These are phyloP conservation scores for Zoanthus gigantus DNA, from an alignment of 92 coral and sea anemone species.

Conservation along the genomic window DNA sequence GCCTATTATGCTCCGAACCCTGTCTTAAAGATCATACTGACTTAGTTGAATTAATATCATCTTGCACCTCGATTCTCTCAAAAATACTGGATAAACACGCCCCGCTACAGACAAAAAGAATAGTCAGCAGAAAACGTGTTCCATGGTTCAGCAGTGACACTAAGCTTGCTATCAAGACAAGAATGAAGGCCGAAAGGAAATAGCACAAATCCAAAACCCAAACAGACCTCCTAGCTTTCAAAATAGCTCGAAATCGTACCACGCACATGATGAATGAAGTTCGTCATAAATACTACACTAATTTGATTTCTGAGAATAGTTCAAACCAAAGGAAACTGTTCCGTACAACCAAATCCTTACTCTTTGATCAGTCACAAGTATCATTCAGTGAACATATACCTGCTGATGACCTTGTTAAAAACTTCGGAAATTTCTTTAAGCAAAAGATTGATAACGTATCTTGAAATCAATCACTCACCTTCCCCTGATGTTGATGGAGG, in stretches of 20 bases:
- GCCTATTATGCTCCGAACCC: not conserved
- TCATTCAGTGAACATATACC: not conserved
- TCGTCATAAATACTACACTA: not conserved
- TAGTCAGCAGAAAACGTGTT: not conserved
- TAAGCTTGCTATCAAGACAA: not conserved
- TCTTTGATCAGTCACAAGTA: not conserved
- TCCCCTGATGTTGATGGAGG: not conserved
- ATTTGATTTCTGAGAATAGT: not conserved
- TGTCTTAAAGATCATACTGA: not conserved
- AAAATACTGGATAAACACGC: not conserved
- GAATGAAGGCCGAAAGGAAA: not conserved
- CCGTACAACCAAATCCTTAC: not conserved
- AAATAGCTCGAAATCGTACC: not conserved
- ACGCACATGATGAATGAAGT: not conserved
- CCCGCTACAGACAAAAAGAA: not conserved
- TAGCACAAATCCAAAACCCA: not conserved
- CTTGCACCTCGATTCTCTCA: not conserved
- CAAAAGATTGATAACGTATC: not conserved
- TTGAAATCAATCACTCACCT: not conserved
- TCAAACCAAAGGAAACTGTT: not conserved
- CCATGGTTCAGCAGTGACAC: constrained; percentile 4
- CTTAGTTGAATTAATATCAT: not conserved
- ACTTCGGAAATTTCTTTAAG: not conserved
- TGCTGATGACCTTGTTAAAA: not conserved
- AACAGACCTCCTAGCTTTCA: not conserved